Evolutionary conservation across 2,888 invertebrate genomes (phyloP).

Genomic region (Caenorhabditis panamensis): DNA sequence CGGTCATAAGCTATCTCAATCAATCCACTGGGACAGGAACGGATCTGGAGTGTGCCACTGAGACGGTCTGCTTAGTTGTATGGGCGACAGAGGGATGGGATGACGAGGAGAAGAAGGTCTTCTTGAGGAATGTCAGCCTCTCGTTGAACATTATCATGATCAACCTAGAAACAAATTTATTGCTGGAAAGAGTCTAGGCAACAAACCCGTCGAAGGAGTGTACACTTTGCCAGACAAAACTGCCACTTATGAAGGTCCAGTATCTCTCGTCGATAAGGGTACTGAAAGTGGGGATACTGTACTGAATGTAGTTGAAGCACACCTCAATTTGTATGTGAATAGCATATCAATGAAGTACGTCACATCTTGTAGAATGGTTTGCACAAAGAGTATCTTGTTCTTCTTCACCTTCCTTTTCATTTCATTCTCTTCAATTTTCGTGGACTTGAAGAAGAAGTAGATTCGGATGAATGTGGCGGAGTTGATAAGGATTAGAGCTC

Average conservation of each 20-base stretch:
- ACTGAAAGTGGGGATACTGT: constrained; percentile 1
- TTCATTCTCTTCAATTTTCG: neutral
- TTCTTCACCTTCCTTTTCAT: neutral
- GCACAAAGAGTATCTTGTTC: neutral
- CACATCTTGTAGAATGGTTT: neutral
- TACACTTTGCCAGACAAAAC: constrained; percentile 34
- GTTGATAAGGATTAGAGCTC: neutral
- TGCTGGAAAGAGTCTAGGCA: too few relatives aligned
- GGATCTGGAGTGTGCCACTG: too few relatives aligned
- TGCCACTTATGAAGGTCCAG: constrained; percentile 49
- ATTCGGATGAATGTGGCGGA: constrained; percentile 2
- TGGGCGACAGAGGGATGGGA: neutral
- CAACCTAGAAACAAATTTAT: constrained; percentile 27
- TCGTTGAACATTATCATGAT: constrained; percentile 48
- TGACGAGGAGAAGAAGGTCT: constrained; percentile 4
- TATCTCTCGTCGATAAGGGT: neutral
- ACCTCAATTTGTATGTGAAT: neutral
- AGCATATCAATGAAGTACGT: neutral
- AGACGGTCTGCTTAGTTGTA: too few relatives aligned
- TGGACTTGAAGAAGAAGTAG: constrained; percentile 4
- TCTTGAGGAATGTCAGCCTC: constrained; percentile 24
- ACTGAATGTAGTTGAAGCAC: neutral
- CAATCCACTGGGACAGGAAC: too few relatives aligned
- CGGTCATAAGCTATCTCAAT: too few relatives aligned
- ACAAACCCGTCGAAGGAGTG: constrained; percentile 46